Conservation (phyloP, 2,888 invertebrate species). For the Papilio gigon region DNA sequence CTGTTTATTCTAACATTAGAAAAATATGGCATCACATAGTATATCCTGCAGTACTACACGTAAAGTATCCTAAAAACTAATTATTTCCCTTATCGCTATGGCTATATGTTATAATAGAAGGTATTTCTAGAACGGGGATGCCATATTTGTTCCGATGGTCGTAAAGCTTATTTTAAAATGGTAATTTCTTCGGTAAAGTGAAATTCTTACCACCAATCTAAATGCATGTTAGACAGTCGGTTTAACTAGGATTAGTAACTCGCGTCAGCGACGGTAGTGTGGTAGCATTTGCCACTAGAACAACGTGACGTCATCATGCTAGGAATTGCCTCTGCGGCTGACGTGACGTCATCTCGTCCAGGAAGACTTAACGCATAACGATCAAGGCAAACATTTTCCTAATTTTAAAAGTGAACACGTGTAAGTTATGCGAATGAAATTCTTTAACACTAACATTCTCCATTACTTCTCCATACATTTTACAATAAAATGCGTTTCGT, state of each 20-base stretch:
- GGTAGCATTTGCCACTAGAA: conserved; percentile 60
- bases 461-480: neutral
- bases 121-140: conserved; percentile 40
- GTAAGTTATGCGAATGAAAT: conserved; percentile 28
- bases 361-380: conserved; percentile 42
- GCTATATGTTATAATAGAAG: conserved; percentile 45
- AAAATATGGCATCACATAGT: conserved; percentile 50
- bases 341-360: conserved; percentile 38
- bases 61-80: conserved; percentile 51
- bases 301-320: conserved; percentile 50
- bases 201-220: conserved; percentile 64
- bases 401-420: conserved; percentile 41
- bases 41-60: conserved; percentile 45
- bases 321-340: conserved; percentile 56
- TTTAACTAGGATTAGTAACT: conserved; percentile 49
- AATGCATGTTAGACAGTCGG: conserved; percentile 76
- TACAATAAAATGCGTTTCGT: conserved; percentile 5
- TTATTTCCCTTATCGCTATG: conserved; percentile 47
- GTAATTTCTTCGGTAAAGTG: conserved; percentile 63
- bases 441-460: neutral
- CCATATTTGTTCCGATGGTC: conserved; percentile 45
- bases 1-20: conserved; percentile 59
- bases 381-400: conserved; percentile 38
- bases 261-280: conserved; percentile 58
- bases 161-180: conserved; percentile 69